A percentile compares a stretch with the other conserved stretches of the same genome.
These are phyloP conservation scores for Cyclophora albipunctata DNA, from an alignment of 2,888 invertebrate species.

Conservation along the genomic window DNA sequence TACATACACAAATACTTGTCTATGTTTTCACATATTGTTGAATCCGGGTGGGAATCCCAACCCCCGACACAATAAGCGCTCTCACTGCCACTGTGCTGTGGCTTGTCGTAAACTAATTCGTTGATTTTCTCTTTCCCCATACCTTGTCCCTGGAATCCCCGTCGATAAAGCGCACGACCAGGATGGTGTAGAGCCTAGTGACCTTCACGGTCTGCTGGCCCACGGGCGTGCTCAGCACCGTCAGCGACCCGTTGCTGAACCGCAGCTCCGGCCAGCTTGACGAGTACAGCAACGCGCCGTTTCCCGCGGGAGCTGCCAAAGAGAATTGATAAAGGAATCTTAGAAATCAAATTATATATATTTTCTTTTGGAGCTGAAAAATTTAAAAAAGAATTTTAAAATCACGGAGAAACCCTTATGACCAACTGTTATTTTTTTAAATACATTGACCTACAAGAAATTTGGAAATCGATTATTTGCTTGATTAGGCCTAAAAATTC, in stretches of 20 bases:
- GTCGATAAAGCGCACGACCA: conserved; percentile 61
- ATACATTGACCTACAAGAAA: no score
- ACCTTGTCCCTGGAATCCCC: conserved; percentile 57
- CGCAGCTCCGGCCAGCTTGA: conserved; percentile 69
- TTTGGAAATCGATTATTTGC: no score
- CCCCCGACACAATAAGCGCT: no score
- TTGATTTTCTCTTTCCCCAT: not conserved
- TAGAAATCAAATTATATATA: no score
- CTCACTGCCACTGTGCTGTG: not conserved
- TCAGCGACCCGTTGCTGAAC: conserved; percentile 42
- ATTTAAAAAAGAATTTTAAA: no score
- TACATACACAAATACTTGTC: not conserved
- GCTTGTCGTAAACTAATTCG: not conserved
- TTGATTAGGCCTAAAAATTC: no score
- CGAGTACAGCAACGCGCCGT: conserved; percentile 68
- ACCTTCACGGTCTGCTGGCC: conserved; percentile 60
- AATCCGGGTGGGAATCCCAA: no score
- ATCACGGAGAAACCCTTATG: no score
- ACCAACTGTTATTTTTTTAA: no score
- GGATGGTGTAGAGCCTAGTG: conserved; percentile 56
- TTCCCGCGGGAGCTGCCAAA: conserved; percentile 51
- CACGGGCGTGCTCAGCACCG: conserved; percentile 47
- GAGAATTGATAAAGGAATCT: no score
- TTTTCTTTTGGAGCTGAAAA: no score
- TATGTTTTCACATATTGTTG: not conserved